Conservation (phyloP, 2,113 vertebrate species). For the Porphyrio hochstetteri region DNA sequence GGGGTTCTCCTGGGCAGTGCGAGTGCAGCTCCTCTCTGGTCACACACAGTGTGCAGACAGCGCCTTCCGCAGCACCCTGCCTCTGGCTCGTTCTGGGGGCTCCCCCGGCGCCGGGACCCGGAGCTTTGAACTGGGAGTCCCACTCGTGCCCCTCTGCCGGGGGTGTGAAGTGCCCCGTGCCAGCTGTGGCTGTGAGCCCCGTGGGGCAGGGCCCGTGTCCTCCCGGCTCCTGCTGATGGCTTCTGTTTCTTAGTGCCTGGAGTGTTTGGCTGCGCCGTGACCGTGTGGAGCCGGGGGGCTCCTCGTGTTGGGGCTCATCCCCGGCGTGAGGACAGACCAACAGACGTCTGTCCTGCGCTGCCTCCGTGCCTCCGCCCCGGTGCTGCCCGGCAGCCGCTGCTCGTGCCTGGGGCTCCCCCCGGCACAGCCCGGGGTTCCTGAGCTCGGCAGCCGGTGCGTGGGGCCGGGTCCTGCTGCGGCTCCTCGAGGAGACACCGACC, state of each 20-base stretch:
- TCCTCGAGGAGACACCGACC: not conserved
- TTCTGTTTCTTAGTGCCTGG: fast-evolving
- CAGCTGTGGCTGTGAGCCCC: not conserved
- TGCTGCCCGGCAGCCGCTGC: not conserved
- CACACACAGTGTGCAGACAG: not conserved
- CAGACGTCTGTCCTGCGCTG: not conserved
- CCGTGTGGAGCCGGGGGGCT: not conserved
- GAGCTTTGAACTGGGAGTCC: not conserved
- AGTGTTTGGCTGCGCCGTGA: not conserved
- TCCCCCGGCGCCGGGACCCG: fast-evolving
- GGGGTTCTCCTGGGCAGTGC: not conserved
- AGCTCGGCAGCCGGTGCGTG: not conserved
- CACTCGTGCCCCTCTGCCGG: not conserved
- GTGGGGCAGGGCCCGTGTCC: not conserved
- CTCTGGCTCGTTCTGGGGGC: not conserved
- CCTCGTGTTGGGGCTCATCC: not conserved
- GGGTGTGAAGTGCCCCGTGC: fast-evolving
- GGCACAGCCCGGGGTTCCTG: not conserved
- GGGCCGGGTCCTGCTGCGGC: too few relatives aligned
- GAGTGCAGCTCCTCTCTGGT: not conserved
- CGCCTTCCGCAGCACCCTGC: fast-evolving
- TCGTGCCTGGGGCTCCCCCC: not conserved
- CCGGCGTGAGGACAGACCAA: fast-evolving
- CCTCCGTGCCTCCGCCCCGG: fast-evolving
- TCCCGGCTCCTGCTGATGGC: not conserved